Percentiles rank a stretch among this genome's conserved stretches.
Conservation (phyloP, 2,797 vertebrate genomes). For the Tragopan temminckii region DNA sequence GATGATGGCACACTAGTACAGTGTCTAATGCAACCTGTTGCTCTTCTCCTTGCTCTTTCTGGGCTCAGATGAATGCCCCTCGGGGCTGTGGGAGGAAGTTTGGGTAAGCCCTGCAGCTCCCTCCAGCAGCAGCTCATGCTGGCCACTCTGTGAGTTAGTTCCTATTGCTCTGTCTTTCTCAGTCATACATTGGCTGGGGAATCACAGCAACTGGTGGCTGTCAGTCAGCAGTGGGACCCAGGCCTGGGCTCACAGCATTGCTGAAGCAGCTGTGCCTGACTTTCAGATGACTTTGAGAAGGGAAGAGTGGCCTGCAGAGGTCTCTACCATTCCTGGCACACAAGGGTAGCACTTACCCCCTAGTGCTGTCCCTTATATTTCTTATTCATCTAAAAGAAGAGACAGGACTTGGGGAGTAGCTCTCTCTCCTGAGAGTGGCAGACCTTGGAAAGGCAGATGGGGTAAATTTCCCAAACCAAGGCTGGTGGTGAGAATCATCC, state of each 20-base stretch:
- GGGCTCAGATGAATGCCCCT: accelerated
- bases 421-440: neutral
- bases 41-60: accelerated
- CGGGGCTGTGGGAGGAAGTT: accelerated
- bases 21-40: accelerated
- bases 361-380: neutral
- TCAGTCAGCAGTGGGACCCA: accelerated
- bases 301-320: neutral
- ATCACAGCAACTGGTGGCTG: accelerated
- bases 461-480: accelerated
- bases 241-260: neutral
- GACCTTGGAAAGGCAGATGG: neutral
- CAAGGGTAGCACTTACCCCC: neutral
- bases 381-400: neutral
- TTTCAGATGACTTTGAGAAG: slow-evolving; percentile 48
- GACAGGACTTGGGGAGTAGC: accelerated
- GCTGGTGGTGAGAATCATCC: neutral
- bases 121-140: accelerated
- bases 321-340: neutral
- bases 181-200: accelerated
- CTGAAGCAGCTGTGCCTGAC: neutral
- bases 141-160: neutral
- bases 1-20: accelerated
- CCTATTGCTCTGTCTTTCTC: accelerated
- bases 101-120: neutral